phyloP scores from a whole-genome alignment of 2,797 vertebrate genomes.

The Sebastolobus alascanus region DNA sequence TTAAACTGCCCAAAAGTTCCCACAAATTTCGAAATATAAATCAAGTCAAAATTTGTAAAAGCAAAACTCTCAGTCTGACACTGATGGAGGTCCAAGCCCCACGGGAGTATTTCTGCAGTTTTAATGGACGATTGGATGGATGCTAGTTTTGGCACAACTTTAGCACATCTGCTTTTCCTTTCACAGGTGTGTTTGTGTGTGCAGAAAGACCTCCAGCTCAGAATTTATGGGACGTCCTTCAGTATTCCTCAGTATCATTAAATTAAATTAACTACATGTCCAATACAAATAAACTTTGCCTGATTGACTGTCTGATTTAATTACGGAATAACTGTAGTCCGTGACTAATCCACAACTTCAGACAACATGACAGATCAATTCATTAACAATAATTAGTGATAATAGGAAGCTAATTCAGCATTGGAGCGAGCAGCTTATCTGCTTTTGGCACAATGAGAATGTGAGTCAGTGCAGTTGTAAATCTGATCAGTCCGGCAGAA shows the following conservation, averaged over 20 bases:
- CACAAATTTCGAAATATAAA: no score
- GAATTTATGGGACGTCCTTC: background rate
- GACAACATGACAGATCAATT: constrained; percentile 10
- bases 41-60: no score
- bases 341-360: background rate
- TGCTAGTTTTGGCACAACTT: background rate
- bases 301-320: constrained; percentile 20
- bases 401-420: constrained; percentile 17
- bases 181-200: background rate
- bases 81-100: background rate
- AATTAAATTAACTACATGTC: background rate
- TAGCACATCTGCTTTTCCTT: background rate
- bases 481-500: background rate
- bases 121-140: background rate
- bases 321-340: background rate
- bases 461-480: background rate
- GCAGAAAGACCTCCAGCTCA: background rate
- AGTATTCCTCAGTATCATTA: background rate
- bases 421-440: constrained; percentile 13
- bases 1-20: background rate
- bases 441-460: background rate
- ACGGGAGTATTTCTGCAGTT: background rate
- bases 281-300: background rate
- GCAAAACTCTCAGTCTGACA: background rate
- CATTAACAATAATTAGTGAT: constrained; percentile 21